Percentiles rank a stretch among this genome's conserved stretches.
Evolutionary conservation across 2,113 vertebrate genomes (phyloP).

Genomic region (Cyrtonyx montezumae): DNA sequence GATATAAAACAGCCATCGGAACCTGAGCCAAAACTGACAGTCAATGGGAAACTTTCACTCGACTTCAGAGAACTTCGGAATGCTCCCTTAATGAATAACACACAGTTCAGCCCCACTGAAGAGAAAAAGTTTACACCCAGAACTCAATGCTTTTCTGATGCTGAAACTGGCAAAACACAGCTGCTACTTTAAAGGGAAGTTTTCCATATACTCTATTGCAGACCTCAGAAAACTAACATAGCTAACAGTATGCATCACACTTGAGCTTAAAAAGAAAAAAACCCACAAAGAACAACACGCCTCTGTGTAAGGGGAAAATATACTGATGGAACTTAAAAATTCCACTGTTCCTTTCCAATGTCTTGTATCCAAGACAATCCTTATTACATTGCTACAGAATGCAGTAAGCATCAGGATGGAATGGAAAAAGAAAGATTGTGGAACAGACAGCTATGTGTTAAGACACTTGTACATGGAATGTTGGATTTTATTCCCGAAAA

Average conservation of each 20-base stretch:
- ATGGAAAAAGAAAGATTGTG: not conserved
- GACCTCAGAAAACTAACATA: not conserved
- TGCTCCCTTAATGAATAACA: not conserved
- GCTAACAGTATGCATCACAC: not conserved
- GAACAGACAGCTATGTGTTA: constrained; percentile 13
- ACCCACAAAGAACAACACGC: accelerated
- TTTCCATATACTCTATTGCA: not conserved
- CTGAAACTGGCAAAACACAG: not conserved
- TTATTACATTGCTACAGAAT: not conserved
- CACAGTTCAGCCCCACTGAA: not conserved
- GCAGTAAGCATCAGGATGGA: not conserved
- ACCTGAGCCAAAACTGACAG: not conserved
- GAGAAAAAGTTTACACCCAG: not conserved
- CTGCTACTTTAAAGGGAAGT: not conserved
- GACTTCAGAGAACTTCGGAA: not conserved
- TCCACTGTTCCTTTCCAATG: not conserved
- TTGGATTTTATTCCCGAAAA: constrained; percentile 34
- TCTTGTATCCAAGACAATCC: not conserved
- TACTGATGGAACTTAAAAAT: not conserved
- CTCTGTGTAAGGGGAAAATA: not conserved
- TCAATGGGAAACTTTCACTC: constrained; percentile 22
- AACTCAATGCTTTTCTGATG: not conserved
- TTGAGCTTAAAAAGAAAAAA: not conserved
- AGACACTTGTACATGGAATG: constrained; percentile 43
- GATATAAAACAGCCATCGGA: not conserved